A percentile compares a stretch with the other conserved stretches of the same genome.
Conservation (phyloP, 2,113 vertebrate species). For the Girardinichthys multiradiatus region DNA sequence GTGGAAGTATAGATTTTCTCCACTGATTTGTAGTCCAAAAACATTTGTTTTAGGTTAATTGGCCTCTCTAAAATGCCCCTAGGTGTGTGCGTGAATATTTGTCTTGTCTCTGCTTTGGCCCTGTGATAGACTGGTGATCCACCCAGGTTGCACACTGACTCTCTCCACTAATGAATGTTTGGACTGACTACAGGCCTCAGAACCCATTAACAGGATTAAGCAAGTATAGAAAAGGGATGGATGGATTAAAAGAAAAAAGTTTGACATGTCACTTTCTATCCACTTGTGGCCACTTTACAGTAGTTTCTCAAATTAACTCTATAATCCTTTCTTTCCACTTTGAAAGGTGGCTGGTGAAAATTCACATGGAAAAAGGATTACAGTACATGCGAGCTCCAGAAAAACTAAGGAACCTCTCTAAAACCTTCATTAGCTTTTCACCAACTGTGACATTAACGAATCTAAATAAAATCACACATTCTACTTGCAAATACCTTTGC, state of each 20-base stretch:
- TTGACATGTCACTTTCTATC: background rate
- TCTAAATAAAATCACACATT: background rate
- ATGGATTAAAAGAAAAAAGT: background rate
- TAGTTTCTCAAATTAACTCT: background rate
- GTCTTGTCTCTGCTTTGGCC: background rate
- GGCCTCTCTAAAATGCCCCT: background rate
- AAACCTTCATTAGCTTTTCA: background rate
- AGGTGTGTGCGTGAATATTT: background rate
- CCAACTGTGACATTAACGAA: too few relatives aligned
- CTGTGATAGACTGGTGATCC: too few relatives aligned
- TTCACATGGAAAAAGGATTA: conserved; percentile 5
- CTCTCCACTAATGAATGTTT: background rate
- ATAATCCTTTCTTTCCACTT: conserved; percentile 2
- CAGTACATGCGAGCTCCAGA: background rate
- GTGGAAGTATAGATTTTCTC: too few relatives aligned
- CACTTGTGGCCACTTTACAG: background rate
- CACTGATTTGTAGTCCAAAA: too few relatives aligned
- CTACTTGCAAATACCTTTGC: background rate
- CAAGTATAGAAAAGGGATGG: background rate
- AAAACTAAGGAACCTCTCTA: too few relatives aligned
- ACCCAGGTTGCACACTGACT: background rate
- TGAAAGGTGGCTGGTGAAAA: background rate
- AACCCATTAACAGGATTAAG: background rate
- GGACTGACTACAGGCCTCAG: background rate
- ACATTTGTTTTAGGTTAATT: background rate